Conservation (phyloP, 92 coral and sea anemone species). For the Porites lobata region DNA sequence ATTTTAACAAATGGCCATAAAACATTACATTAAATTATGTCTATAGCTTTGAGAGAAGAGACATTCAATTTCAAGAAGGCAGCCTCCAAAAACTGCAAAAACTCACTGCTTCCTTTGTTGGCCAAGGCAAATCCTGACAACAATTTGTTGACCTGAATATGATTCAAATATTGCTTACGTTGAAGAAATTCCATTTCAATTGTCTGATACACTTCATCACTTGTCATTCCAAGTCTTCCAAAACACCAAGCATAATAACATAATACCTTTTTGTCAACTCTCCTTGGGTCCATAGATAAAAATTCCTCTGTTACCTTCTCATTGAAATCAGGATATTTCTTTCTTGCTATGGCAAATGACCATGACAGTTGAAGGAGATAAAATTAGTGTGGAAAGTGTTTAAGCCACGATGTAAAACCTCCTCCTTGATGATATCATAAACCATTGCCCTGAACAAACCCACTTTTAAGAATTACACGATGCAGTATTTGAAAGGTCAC, state of each 20-base stretch:
- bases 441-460: not conserved
- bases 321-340: slow-evolving; percentile 1
- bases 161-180: not conserved
- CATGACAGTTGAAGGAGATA: not conserved
- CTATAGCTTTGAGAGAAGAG: not conserved
- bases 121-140: slow-evolving; percentile 11
- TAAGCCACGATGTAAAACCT: slow-evolving; percentile 13
- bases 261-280: not conserved
- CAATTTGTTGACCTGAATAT: not conserved
- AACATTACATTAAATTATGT: not conserved
- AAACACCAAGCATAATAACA: slow-evolving; percentile 20
- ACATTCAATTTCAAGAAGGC: not conserved
- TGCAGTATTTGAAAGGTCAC: not conserved
- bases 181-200: slow-evolving; percentile 9
- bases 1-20: not conserved
- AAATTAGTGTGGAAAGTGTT: not conserved
- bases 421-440: slow-evolving; percentile 10
- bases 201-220: slow-evolving; percentile 14
- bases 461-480: slow-evolving; percentile 22
- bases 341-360: slow-evolving; percentile 19
- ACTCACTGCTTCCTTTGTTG: slow-evolving; percentile 18
- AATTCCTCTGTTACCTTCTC: not conserved
- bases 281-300: not conserved
- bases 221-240: slow-evolving; percentile 12
- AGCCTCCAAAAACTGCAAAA: slow-evolving; percentile 2